Percentiles rank a stretch among this genome's conserved stretches.
These are phyloP conservation scores for Cataglyphis hispanica DNA, from an alignment of 1,140 invertebrate species.

Conservation along the genomic window DNA sequence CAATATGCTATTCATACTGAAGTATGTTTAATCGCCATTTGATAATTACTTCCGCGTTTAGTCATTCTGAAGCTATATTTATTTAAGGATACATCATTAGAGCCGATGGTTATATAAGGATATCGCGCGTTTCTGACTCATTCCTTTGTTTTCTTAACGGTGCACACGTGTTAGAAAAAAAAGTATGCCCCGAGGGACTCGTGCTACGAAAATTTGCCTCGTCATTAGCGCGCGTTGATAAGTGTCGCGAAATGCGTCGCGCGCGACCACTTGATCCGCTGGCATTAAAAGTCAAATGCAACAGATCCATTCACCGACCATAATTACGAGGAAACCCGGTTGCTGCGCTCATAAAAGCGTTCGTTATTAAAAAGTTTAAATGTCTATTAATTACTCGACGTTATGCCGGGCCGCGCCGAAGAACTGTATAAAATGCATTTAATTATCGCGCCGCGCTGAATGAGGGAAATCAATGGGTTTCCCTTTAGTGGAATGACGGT, in stretches of 20 bases:
- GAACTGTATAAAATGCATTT: slow-evolving; percentile 83
- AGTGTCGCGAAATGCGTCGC: slow-evolving; percentile 71
- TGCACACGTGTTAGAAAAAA: neutral
- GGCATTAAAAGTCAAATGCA: slow-evolving; percentile 83
- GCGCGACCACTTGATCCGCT: slow-evolving; percentile 77
- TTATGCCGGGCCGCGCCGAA: slow-evolving; percentile 76
- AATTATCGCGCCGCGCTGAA: slow-evolving; percentile 82
- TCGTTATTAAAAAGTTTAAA: slow-evolving; percentile 85
- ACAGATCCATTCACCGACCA: slow-evolving; percentile 82
- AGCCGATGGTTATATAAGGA: neutral
- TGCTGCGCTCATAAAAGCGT: slow-evolving; percentile 80
- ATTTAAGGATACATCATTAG: slow-evolving; percentile 10
- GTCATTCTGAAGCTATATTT: neutral
- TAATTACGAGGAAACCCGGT: slow-evolving; percentile 79
- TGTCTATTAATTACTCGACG: slow-evolving; percentile 84
- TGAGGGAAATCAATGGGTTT: slow-evolving; percentile 83
- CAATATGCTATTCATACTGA: neutral
- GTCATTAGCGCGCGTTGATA: slow-evolving; percentile 80
- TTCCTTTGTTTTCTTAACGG: neutral
- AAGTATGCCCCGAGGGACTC: neutral
- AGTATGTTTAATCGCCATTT: neutral
- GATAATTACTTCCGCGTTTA: neutral
- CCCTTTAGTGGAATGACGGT: slow-evolving; percentile 76
- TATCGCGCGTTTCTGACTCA: neutral
- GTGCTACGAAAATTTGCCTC: slow-evolving; percentile 72